Evolutionary conservation across 2,888 invertebrate genomes (phyloP).

Genomic region (Drosophila silvestris): DNA sequence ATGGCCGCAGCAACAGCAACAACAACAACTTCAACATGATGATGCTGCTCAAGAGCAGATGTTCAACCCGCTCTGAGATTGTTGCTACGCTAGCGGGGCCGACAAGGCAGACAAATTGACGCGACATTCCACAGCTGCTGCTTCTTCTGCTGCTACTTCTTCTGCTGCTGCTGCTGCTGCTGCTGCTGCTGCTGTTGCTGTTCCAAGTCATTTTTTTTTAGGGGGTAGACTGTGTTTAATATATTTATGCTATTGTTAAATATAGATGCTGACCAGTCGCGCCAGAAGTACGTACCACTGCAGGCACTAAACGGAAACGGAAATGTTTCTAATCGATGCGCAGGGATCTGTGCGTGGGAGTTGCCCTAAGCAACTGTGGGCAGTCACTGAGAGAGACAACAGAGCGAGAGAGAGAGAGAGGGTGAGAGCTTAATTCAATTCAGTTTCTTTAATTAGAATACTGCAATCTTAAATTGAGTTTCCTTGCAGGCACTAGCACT

Average conservation of each 20-base stretch:
- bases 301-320: slow-evolving; percentile 71
- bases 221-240: not conserved
- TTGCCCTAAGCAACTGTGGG: slow-evolving; percentile 38
- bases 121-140: slow-evolving; percentile 73
- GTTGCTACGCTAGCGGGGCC: slow-evolving; percentile 58
- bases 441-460: slow-evolving; percentile 32
- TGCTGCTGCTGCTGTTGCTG: not conserved
- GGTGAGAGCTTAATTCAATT: slow-evolving; percentile 48
- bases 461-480: slow-evolving; percentile 35
- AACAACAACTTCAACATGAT: slow-evolving; percentile 26
- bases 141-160: not conserved
- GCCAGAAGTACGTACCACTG: slow-evolving; percentile 2
- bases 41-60: slow-evolving; percentile 40
- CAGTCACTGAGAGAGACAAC: not conserved
- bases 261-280: slow-evolving; percentile 46
- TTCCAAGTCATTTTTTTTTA: slow-evolving; percentile 4
- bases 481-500: not conserved
- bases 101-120: slow-evolving; percentile 82
- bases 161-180: not conserved
- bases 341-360: slow-evolving; percentile 65
- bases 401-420: not conserved
- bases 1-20: slow-evolving; percentile 61
- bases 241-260: slow-evolving; percentile 39
- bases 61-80: slow-evolving; percentile 59
- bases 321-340: slow-evolving; percentile 73